A percentile compares a stretch with the other conserved stretches of the same genome.
Evolutionary conservation across 2,888 invertebrate species (phyloP).

Genomic region (Uloborus plumipes): DNA sequence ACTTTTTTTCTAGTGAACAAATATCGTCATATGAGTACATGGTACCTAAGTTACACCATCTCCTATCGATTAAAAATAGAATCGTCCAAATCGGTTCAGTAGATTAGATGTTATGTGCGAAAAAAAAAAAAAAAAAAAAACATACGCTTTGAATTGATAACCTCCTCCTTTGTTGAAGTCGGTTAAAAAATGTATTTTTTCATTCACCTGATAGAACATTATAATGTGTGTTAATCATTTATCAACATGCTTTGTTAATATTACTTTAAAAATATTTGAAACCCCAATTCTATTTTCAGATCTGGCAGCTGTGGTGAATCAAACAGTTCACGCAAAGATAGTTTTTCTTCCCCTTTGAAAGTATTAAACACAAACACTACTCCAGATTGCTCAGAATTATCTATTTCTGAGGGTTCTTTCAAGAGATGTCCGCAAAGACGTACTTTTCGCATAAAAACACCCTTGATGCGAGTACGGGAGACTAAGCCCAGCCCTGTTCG

Average conservation of each 20-base stretch:
- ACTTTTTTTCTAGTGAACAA: no score
- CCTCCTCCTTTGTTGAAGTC: no score
- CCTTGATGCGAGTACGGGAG: conserved; percentile 47
- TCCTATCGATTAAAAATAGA: no score
- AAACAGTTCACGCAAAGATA: conserved; percentile 22
- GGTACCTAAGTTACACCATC: no score
- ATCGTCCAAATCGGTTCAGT: no score
- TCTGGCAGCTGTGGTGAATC: conserved; percentile 20
- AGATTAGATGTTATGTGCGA: no score
- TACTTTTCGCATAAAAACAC: conserved; percentile 51
- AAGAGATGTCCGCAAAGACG: conserved; percentile 24
- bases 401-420: neutral
- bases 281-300: conserved; percentile 2
- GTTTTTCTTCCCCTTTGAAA: conserved; percentile 16
- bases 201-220: no score
- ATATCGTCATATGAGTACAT: no score
- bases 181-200: no score
- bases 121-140: no score
- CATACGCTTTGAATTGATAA: no score
- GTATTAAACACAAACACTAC: neutral
- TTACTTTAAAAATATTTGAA: neutral
- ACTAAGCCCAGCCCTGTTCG: conserved; percentile 56
- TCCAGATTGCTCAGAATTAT: no score
- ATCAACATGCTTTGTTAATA: neutral
- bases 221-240: neutral